phyloP scores from a whole-genome alignment of 2,113 vertebrate species.

The Genyomyrus donnyi region DNA sequence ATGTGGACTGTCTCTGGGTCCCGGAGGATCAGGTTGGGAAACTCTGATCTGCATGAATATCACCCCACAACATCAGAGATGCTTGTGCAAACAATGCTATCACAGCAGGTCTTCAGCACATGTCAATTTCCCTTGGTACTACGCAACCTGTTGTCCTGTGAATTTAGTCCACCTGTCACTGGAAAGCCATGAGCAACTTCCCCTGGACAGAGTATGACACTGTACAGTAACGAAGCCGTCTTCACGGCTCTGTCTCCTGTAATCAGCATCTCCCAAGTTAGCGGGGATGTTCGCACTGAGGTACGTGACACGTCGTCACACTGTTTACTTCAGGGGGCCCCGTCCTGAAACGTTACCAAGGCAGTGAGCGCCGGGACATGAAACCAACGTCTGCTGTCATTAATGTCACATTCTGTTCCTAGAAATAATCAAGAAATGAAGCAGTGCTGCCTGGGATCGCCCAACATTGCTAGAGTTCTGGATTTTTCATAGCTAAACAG shows the following conservation, averaged over 20 bases:
- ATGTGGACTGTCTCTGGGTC: not conserved
- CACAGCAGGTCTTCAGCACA: not conserved
- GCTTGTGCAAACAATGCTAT: not conserved
- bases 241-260: not conserved
- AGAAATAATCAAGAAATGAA: not conserved
- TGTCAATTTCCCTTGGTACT: not conserved
- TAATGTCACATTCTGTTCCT: not conserved
- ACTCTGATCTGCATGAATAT: not conserved
- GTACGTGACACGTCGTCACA: not conserved
- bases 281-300: not conserved
- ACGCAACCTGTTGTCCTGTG: not conserved
- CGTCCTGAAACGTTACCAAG: not conserved
- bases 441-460: too few species aligned
- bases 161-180: not conserved
- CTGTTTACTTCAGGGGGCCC: not conserved
- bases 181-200: not conserved
- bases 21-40: not conserved
- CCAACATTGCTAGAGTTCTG: not conserved
- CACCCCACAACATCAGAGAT: not conserved
- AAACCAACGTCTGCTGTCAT: not conserved
- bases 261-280: not conserved
- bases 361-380: not conserved
- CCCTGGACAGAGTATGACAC: not conserved
- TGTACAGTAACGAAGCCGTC: not conserved
- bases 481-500: not conserved